A percentile compares a stretch with the other conserved stretches of the same genome.
phyloP scores from a whole-genome alignment of 2,888 invertebrate genomes.

The Philopedon plagiatum region DNA sequence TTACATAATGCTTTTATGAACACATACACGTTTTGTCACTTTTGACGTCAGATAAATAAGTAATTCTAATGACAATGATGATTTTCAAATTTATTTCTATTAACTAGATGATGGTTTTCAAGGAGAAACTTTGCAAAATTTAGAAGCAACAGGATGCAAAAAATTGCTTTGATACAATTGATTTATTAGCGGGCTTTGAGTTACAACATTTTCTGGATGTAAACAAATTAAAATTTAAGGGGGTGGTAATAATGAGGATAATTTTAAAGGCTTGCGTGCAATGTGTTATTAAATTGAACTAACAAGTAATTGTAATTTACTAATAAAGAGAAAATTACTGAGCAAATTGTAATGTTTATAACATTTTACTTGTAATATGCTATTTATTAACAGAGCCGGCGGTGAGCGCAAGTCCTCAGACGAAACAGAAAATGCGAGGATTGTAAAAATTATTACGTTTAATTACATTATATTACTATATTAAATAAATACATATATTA shows the following conservation, averaged over 20 bases:
- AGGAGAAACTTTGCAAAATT: conserved; percentile 25
- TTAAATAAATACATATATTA: no score
- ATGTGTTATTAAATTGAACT: not conserved
- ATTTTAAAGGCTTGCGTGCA: not conserved
- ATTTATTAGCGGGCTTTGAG: not conserved
- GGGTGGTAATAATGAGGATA: not conserved
- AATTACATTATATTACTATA: no score
- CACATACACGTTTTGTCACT: no score
- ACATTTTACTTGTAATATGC: no score
- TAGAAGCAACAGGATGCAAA: conserved; percentile 30
- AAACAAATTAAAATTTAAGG: not conserved
- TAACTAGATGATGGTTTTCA: conserved; percentile 24
- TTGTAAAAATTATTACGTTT: no score
- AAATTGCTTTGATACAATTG: conserved; percentile 22
- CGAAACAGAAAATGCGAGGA: no score
- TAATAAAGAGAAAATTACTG: not conserved
- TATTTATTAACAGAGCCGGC: no score
- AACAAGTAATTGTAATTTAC: not conserved
- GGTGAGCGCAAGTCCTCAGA: no score
- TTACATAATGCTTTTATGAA: no score
- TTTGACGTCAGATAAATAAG: not conserved
- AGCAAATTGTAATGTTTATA: no score
- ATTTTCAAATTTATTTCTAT: conserved; percentile 42
- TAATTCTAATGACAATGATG: conserved; percentile 8
- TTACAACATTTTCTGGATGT: not conserved